Base-by-base conservation (phyloP, 2,797 vertebrate species). In the Enoplosus armatus region DNA sequence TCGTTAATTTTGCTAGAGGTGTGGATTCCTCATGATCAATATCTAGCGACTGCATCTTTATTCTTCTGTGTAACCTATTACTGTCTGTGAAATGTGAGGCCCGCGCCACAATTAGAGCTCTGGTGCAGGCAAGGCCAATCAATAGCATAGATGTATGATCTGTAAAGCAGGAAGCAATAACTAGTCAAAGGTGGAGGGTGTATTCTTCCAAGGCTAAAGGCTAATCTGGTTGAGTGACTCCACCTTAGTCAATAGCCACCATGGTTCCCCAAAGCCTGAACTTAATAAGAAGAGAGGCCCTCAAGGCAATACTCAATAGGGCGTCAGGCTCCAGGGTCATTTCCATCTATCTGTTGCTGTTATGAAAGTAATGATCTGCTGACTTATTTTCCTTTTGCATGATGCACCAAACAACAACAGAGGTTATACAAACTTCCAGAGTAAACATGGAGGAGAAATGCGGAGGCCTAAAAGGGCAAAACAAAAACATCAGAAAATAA, bases 1-100 rank as follows among this genome's bases (percentile, higher is more conserved):
- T 97, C 93, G 92, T 96, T 98, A 98, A 98, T 98, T 98, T 97
- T 95, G 96, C 96, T 95, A 93, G 96, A 96, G 95, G 95, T 92
- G 95, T 96, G 95, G 95, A 95, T 96, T 95, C 94, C 95, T 94
- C 84, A 51, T 95, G 95, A 97, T 98, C 98, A 90, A 98, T 99
- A 96, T 89, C 90, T 86, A 93, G 95, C 93, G 95, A 96, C 95
- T 96, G 95, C 96, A 96, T 96, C 96, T 97, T 97, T 96, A 97
- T 97, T 97, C 95, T 96, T 93, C 93, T 86, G 94, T 97, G 96
- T 96, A 97, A 97, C 97, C 95, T 91, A 95, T 97, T 97, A 96
- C 96, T 97, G 96, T 96, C 93, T 58, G 91, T 95, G 96, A 96
- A 97, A 97, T 95, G 94, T 93, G 95, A 97, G 94, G 95, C 96